phyloP scores from a whole-genome alignment of 2,797 vertebrate genomes.

The Xerus rutilus region DNA sequence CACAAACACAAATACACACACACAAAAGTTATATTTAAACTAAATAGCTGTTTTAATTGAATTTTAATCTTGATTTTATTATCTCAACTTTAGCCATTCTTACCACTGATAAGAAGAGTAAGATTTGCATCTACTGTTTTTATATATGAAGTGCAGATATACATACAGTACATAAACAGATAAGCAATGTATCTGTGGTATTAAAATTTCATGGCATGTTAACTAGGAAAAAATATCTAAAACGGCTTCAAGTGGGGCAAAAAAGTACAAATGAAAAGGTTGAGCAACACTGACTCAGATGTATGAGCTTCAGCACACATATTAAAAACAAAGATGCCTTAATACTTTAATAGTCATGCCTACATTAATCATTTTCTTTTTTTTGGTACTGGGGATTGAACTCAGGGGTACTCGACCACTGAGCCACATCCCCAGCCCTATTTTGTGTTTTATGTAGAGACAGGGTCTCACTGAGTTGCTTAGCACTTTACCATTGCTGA shows the following conservation, averaged over 20 bases:
- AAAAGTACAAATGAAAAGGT: background rate
- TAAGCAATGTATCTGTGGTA: background rate
- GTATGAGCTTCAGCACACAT: background rate
- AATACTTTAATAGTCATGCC: background rate
- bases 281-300: background rate
- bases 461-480: no score
- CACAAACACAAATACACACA: no score
- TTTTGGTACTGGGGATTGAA: no score
- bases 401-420: no score
- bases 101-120: conserved; percentile 15
- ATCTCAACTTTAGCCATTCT: background rate
- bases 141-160: background rate
- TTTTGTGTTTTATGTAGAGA: no score
- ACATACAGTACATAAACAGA: background rate
- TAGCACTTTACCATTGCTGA: no score
- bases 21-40: background rate
- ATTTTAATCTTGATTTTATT: conserved; percentile 14
- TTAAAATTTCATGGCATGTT: background rate
- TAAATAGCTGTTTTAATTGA: background rate
- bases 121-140: background rate
- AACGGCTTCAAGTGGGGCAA: background rate
- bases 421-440: no score
- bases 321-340: background rate
- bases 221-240: background rate
- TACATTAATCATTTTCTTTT: background rate